Base-by-base conservation (phyloP, 2,888 invertebrate genomes). In the Ceriagrion tenellum region DNA sequence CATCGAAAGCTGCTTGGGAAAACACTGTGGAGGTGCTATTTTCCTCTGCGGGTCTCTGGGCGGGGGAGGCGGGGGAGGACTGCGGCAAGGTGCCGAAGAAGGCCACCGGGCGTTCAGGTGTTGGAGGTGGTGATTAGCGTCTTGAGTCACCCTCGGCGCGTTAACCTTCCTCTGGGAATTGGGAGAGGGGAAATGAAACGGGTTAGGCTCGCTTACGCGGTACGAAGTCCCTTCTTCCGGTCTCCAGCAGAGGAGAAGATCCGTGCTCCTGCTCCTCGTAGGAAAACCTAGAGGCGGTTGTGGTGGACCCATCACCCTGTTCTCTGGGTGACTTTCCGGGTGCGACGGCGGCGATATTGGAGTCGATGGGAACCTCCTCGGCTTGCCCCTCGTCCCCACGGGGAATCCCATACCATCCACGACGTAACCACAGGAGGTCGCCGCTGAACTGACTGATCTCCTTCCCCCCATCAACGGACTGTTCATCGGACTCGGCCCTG, bases 11-110 rank as follows among this genome's bases (percentile, higher is more conserved):
- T 55, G 74, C 93, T 47, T 74, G 40, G 55, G 89, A 40, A 26
- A 59, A 56, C 56, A 47, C 90, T 91, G 93, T 13, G 63, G 93
- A 47, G 63, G 63, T 1, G 40, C 40, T 3, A 93, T 93, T 96
- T 98, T 97, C 95, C 98, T 97, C 96, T 97, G 97, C 96, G 98
- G 98, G 97, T 98, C 98, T 96, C 98, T 97, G n/a, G 98, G 98
- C 0, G 98, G 98, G 56, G 98, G 98, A 8, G 98, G 98, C 0
- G 98, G 98, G 12, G 98, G 98, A 74, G 97, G 96, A 20, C 95
- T 95, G 26, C 95, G 95, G n/a, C 95, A 95, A 55, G 95, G 95
- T 20, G 88, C 47, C 26, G 74, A n/a, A 2, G 69, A 93, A 47
- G 93, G 69, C 93, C 93, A 93, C 16, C 93, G 13, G 0, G 81